These are phyloP conservation scores for Gymnothorax reevesii DNA, from an alignment of 2,797 vertebrate genomes.

Conservation along the genomic window DNA sequence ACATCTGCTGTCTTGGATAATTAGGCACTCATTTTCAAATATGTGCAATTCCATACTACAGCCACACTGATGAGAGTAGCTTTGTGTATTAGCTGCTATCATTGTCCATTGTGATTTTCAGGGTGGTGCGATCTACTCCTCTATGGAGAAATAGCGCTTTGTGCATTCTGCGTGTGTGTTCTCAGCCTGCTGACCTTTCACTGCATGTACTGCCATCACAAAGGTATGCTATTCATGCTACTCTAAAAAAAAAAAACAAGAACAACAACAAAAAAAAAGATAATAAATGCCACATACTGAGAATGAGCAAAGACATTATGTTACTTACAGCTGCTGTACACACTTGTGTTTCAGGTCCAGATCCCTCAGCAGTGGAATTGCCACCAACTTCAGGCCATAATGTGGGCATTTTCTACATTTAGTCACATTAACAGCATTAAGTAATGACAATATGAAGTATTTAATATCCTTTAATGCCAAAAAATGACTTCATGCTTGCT, in stretches of 20 bases:
- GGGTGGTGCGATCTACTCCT: slow-evolving; percentile 11
- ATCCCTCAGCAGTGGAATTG: neutral
- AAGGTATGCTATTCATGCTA: slow-evolving; percentile 17
- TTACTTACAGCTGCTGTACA: neutral
- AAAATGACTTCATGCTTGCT: neutral
- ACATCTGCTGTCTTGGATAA: neutral
- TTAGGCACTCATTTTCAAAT: neutral
- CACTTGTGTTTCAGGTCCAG: slow-evolving; percentile 29
- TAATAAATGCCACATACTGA: no score
- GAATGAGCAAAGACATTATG: neutral
- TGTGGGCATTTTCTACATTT: neutral
- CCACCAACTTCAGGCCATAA: neutral
- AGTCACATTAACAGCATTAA: neutral
- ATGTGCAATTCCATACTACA: neutral
- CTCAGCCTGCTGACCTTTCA: neutral
- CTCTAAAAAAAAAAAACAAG: neutral
- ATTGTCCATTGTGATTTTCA: slow-evolving; percentile 19
- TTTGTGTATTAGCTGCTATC: neutral
- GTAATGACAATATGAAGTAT: neutral
- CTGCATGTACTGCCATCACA: neutral
- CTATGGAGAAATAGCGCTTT: neutral
- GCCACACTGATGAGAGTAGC: neutral
- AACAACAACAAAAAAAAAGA: no score
- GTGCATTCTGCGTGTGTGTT: slow-evolving; percentile 23
- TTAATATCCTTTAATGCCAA: neutral